Evolutionary conservation across 2,888 invertebrate genomes (phyloP).

Genomic region (Orthosia incerta): DNA sequence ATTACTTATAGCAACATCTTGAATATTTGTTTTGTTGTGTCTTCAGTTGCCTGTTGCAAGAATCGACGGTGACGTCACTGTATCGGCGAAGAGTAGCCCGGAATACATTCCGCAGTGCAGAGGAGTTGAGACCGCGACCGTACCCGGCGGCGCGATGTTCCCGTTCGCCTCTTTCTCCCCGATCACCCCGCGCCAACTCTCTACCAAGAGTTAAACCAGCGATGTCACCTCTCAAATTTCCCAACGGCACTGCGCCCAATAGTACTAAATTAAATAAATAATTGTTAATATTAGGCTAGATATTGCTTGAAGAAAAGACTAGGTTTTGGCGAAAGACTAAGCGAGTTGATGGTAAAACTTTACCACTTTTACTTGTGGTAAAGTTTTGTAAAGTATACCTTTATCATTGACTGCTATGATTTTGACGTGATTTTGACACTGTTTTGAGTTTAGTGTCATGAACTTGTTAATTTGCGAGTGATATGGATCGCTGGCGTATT

Average conservation of each 20-base stretch:
- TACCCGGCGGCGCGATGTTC: conserved; percentile 72
- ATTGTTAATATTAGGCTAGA: conserved; percentile 23
- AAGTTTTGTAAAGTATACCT: too few relatives aligned
- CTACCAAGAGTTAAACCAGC: conserved; percentile 76
- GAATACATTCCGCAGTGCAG: conserved; percentile 83
- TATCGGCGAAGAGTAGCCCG: conserved; percentile 81
- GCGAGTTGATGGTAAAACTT: neutral
- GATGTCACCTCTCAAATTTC: conserved; percentile 80
- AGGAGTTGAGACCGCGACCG: conserved; percentile 83
- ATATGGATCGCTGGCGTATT: conserved; percentile 66
- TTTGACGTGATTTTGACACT: too few relatives aligned
- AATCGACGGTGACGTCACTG: conserved; percentile 80
- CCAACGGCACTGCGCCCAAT: conserved; percentile 64
- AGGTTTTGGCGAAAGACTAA: conserved; percentile 10
- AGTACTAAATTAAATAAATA: conserved; percentile 56
- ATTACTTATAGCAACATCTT: neutral
- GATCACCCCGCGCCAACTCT: conserved; percentile 79
- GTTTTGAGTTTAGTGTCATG: conserved; percentile 18
- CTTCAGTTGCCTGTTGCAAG: conserved; percentile 86
- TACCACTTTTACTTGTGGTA: too few relatives aligned
- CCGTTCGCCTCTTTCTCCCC: conserved; percentile 70
- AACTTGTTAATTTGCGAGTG: conserved; percentile 23
- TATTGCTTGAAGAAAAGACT: conserved; percentile 35
- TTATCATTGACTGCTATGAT: conserved; percentile 4
- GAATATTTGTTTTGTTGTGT: conserved; percentile 5